phyloP scores from a whole-genome alignment of 2,888 invertebrate genomes.

The Loripinus fragilis region DNA sequence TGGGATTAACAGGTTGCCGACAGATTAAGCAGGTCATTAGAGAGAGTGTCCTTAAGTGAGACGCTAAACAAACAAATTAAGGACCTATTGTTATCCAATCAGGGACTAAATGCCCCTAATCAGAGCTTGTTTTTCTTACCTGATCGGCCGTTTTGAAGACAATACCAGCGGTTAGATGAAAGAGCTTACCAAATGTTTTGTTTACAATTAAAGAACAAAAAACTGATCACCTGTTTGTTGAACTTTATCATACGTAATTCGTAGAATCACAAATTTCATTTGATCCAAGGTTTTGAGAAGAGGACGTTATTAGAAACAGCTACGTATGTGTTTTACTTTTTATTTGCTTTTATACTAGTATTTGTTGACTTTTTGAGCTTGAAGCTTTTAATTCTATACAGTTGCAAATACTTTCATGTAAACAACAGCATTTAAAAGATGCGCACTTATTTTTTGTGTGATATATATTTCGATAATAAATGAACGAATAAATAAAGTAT shows the following conservation, averaged over 20 bases:
- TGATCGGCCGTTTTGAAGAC: slow-evolving; percentile 3
- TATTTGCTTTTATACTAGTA: neutral
- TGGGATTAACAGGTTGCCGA: neutral
- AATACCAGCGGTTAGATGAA: neutral
- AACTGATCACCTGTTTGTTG: neutral
- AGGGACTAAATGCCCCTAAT: slow-evolving; percentile 3
- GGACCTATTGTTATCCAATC: neutral
- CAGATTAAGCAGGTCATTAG: neutral
- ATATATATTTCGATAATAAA: too few species aligned
- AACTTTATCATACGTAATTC: neutral
- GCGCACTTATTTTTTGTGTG: too few species aligned
- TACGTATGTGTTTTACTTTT: slow-evolving; percentile 6
- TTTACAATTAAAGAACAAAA: slow-evolving; percentile 12
- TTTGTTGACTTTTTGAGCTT: too few species aligned
- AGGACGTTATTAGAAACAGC: neutral
- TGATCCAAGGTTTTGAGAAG: neutral
- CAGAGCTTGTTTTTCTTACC: neutral
- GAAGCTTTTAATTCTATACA: too few species aligned
- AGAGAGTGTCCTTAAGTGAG: neutral
- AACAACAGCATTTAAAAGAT: too few species aligned
- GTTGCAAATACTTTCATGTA: too few species aligned
- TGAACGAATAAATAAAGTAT: too few species aligned
- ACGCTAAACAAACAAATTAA: neutral
- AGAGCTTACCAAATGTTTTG: neutral
- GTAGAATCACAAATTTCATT: slow-evolving; percentile 10